phyloP scores from a whole-genome alignment of 2,797 vertebrate genomes.

The Amphiprion clarkii region DNA sequence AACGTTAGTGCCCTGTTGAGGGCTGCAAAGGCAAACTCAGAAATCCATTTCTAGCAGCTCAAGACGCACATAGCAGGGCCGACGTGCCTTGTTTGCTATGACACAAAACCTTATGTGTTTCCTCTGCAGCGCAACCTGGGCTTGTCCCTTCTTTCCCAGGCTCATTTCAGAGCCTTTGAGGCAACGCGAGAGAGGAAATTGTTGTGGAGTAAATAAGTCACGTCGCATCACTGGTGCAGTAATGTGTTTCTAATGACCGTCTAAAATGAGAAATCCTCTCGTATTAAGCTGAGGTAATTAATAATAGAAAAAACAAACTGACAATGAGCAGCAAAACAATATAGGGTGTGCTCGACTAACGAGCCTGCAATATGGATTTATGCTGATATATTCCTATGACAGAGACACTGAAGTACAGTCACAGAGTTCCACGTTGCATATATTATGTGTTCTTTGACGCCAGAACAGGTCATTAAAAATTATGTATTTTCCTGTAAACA shows the following conservation, averaged over 20 bases:
- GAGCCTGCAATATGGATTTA: conserved; percentile 67
- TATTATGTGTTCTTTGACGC: conserved; percentile 36
- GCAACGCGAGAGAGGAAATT: conserved; percentile 64
- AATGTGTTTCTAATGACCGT: conserved; percentile 82
- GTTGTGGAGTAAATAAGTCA: conserved; percentile 77
- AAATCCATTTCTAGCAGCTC: conserved; percentile 60
- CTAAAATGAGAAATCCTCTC: conserved; percentile 78
- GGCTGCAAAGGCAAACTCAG: conserved; percentile 62
- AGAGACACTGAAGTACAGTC: conserved; percentile 32
- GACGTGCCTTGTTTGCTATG: conserved; percentile 43
- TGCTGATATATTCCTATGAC: conserved; percentile 65
- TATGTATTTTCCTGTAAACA: conserved; percentile 13
- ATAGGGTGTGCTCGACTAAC: conserved; percentile 57
- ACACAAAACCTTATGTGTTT: conserved; percentile 40
- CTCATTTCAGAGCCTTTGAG: conserved; percentile 67
- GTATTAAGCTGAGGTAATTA: conserved; percentile 78
- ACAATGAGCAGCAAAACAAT: conserved; percentile 63
- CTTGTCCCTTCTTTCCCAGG: conserved; percentile 31
- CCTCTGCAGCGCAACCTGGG: conserved; percentile 29
- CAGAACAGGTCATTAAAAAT: conserved; percentile 37
- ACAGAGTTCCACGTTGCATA: conserved; percentile 14
- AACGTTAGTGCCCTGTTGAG: conserved; percentile 55
- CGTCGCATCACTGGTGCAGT: conserved; percentile 72
- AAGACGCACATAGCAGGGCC: conserved; percentile 23
- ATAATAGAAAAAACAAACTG: conserved; percentile 70